Conservation (phyloP, 1,140 invertebrate species). For the Aphelenchoides besseyi region DNA sequence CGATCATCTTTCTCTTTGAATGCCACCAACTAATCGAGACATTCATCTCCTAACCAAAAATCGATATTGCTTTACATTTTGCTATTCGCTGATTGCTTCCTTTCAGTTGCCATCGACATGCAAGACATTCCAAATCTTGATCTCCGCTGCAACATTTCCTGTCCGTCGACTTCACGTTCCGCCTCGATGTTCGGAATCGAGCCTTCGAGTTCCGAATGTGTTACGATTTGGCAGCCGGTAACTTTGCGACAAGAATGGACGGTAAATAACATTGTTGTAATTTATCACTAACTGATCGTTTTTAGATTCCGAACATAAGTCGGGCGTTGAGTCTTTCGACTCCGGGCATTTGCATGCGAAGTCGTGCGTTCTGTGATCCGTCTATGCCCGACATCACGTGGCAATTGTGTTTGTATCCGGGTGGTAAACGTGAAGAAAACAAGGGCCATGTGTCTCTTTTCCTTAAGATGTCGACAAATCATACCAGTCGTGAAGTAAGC, state of each 20-base stretch:
- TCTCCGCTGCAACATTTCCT: slow-evolving; percentile 16
- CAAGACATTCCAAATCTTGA: background rate
- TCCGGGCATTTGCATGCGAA: slow-evolving; percentile 58
- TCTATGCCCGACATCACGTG: slow-evolving; percentile 58
- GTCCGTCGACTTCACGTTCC: slow-evolving; percentile 34
- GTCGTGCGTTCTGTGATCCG: slow-evolving; percentile 51
- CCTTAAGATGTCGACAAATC: slow-evolving; percentile 60
- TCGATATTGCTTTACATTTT: background rate
- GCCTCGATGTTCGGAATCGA: background rate
- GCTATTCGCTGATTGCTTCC: background rate
- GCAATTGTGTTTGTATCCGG: slow-evolving; percentile 61
- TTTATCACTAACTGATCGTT: slow-evolving; percentile 18
- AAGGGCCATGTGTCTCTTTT: slow-evolving; percentile 60
- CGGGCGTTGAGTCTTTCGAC: slow-evolving; percentile 53
- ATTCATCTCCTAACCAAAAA: background rate
- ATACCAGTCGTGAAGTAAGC: slow-evolving; percentile 50
- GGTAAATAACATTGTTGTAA: slow-evolving; percentile 24
- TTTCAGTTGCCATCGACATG: slow-evolving; percentile 24
- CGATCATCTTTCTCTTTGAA: background rate
- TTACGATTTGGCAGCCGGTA: slow-evolving; percentile 54
- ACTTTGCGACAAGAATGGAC: slow-evolving; percentile 56
- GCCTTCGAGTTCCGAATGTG: slow-evolving; percentile 39
- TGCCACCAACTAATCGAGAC: background rate
- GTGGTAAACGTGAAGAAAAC: slow-evolving; percentile 61
- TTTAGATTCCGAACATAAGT: slow-evolving; percentile 58